Evolutionary conservation across 2,113 vertebrate species (phyloP).

Genomic region (Sebastes schlegelii): DNA sequence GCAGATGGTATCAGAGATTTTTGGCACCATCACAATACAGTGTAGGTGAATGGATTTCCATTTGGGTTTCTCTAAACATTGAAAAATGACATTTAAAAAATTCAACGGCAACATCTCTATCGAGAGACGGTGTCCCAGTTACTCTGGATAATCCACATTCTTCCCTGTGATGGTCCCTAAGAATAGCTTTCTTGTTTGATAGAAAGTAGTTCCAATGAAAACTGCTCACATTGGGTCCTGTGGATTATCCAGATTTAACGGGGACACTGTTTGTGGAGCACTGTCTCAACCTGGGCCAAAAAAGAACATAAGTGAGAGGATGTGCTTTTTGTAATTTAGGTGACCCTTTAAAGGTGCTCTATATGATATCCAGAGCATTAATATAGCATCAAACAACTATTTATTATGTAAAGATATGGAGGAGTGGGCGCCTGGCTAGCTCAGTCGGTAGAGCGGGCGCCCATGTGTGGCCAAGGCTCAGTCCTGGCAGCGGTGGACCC

Average conservation of each 20-base stretch:
- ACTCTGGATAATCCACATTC: constrained; percentile 19
- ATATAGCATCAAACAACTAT: too few species aligned
- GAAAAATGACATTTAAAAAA: not conserved
- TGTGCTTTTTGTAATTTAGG: not conserved
- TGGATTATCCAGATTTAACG: constrained; percentile 31
- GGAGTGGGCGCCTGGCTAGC: too few species aligned
- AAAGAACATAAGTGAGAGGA: not conserved
- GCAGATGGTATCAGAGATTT: not conserved
- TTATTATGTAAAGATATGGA: too few species aligned
- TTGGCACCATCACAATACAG: not conserved
- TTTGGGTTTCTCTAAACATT: not conserved
- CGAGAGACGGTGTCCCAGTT: constrained; percentile 21
- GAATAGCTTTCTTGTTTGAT: constrained; percentile 10
- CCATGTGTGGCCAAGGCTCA: too few species aligned
- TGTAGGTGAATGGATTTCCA: not conserved
- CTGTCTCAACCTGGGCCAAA: not conserved
- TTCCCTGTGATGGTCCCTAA: not conserved
- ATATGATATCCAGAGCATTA: too few species aligned
- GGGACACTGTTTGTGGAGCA: not conserved
- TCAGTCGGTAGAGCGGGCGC: too few species aligned
- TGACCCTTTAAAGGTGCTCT: not conserved
- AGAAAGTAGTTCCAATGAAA: constrained; percentile 4
- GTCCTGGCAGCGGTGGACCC: too few species aligned
- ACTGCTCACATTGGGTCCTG: constrained; percentile 1
- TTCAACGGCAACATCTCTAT: not conserved